A percentile compares a stretch with the other conserved stretches of the same genome.
These are phyloP conservation scores for Pheucticus melanocephalus DNA, from an alignment of 2,113 vertebrate genomes.

Conservation along the genomic window DNA sequence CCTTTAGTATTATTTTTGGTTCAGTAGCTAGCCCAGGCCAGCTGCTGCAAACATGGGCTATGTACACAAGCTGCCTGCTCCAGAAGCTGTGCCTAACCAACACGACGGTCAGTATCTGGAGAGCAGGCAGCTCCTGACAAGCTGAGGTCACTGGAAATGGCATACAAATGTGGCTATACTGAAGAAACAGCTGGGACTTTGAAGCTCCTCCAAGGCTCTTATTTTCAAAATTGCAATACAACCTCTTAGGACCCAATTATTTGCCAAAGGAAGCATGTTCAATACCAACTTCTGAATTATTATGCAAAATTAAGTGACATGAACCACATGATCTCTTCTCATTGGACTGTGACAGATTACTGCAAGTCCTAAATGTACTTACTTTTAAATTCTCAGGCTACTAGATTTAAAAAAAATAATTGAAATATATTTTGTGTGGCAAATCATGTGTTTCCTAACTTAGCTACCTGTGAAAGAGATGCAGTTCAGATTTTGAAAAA, in stretches of 20 bases:
- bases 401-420: neutral
- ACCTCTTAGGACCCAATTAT: neutral
- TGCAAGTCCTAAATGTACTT: neutral
- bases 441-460: neutral
- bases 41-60: neutral
- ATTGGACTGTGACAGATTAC: neutral
- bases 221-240: neutral
- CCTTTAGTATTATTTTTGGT: neutral
- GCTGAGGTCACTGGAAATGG: neutral
- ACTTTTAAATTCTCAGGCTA: neutral
- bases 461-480: neutral
- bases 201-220: neutral
- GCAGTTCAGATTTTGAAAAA: neutral
- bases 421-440: neutral
- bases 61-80: accelerated
- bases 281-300: neutral
- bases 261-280: neutral
- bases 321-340: neutral
- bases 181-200: neutral
- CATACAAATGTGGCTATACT: neutral
- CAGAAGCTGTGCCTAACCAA: neutral
- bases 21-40: neutral
- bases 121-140: neutral
- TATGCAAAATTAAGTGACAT: neutral
- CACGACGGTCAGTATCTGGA: neutral